Base-by-base conservation (phyloP, 1,140 invertebrate species). In the Gyrodactylus salaris region DNA sequence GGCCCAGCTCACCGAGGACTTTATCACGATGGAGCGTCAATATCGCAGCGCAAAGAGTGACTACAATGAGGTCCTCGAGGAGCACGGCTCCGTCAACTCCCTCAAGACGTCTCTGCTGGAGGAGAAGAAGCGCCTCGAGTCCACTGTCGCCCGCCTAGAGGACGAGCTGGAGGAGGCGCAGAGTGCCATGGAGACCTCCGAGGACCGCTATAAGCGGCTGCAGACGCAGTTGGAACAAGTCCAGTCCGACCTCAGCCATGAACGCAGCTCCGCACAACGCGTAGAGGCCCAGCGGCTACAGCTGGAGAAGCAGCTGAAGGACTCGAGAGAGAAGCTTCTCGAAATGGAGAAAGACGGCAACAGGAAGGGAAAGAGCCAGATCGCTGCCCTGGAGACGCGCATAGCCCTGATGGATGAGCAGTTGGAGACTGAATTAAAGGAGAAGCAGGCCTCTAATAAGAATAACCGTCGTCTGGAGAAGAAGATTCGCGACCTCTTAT, bases 111-210 rank as follows among this genome's bases (percentile, higher is more conserved):
- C 72, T 1, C 21, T 26, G 21, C 25, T 25, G 25, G 72, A 21
- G 7, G 72, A 73, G 23, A 73, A 73, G 23, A 73, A 73, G 68
- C 34, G 68, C 1, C n/a, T 73, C 20, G 72, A 73, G 26, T 34
- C 21, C n/a, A 68, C 2, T 23, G 2, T 73, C 1, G 21, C 34
- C 21, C 20, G n/a, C 20, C 26, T 73, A 22, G 26, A 54, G 1
- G 26, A 25, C 20, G 72, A 73, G n/a, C 7, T 25, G 20, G 72
- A 73, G 26, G 72, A 73, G 26, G 20, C 25, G 24, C 68, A 68
- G 1, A 23, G 21, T 23, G 19, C 20, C 25, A 1, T 23, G 1
- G 26, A 21, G 2, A 26, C 23, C 20, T 20, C 26, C 20, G 34
- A 69, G 26, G 72, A 73, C 24, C 21, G 26, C 20, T 23, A 68